These are phyloP conservation scores for Hedychridium roseum DNA, from an alignment of 2,888 invertebrate species.

Conservation along the genomic window DNA sequence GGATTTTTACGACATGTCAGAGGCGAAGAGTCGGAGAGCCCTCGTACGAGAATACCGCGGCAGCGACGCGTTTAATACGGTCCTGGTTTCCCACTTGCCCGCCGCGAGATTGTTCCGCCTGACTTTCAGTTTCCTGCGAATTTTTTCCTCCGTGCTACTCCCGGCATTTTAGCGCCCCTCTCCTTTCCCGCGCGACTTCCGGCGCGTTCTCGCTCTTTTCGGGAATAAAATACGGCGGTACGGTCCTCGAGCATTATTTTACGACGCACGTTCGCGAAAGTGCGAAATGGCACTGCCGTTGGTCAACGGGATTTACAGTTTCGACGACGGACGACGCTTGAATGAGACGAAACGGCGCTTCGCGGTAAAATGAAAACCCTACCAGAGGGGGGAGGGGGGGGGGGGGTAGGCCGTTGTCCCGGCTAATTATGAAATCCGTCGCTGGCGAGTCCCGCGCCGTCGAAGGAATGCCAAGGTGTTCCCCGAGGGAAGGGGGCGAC, in stretches of 20 bases:
- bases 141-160: constrained; percentile 7
- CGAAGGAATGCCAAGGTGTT: too few species aligned
- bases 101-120: constrained; percentile 31
- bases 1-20: constrained; percentile 41
- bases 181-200: constrained; percentile 7
- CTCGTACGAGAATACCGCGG: constrained; percentile 6
- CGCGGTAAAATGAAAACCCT: neutral
- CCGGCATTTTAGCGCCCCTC: constrained; percentile 1
- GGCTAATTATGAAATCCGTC: too few species aligned
- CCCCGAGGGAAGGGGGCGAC: constrained; percentile 8
- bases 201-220: constrained; percentile 16
- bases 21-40: constrained; percentile 8
- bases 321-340: constrained; percentile 18
- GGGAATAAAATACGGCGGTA: neutral
- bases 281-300: constrained; percentile 33
- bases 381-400: neutral
- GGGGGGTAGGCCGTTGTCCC: too few species aligned
- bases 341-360: neutral
- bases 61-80: constrained; percentile 22
- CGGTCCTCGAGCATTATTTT: neutral
- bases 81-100: constrained; percentile 18
- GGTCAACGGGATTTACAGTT: too few species aligned
- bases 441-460: neutral
- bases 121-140: constrained; percentile 20
- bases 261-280: constrained; percentile 22